Conservation (phyloP, 1,140 invertebrate species). For the Nasonia giraulti region DNA sequence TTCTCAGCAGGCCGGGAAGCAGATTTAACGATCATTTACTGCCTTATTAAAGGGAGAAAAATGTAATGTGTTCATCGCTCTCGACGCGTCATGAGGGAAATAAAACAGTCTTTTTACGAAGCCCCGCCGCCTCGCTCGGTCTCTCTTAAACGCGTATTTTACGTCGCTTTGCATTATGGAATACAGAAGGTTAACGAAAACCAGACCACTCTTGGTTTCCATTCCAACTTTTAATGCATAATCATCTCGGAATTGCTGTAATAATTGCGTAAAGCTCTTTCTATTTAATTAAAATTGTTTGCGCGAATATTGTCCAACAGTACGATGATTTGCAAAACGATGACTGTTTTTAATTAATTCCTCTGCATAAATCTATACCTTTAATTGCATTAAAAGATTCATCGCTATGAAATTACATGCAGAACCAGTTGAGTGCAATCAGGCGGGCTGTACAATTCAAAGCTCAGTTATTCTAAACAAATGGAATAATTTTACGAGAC, state of each 20-base stretch:
- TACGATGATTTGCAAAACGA: too few relatives aligned
- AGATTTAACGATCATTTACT: conserved; percentile 26
- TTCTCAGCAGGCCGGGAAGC: neutral
- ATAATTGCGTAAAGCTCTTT: too few relatives aligned
- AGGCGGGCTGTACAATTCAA: too few relatives aligned
- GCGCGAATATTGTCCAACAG: too few relatives aligned
- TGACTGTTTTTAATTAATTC: too few relatives aligned
- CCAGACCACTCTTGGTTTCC: neutral
- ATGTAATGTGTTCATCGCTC: neutral
- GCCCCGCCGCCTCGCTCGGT: neutral
- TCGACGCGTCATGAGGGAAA: neutral
- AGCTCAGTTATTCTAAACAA: too few relatives aligned
- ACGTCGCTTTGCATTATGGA: neutral
- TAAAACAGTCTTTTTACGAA: conserved; percentile 17
- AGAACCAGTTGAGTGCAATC: too few relatives aligned
- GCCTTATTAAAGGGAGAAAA: conserved; percentile 11
- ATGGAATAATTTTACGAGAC: too few relatives aligned
- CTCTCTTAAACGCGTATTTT: conserved; percentile 1
- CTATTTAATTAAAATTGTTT: neutral
- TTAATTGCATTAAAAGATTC: too few relatives aligned
- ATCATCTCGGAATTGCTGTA: neutral
- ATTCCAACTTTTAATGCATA: conserved; percentile 1
- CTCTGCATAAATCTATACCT: too few relatives aligned
- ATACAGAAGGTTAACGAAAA: neutral
- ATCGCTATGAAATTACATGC: too few relatives aligned